A percentile compares a stretch with the other conserved stretches of the same genome.
Evolutionary conservation across 2,797 vertebrate species (phyloP).

Genomic region (Siniperca obscura): DNA sequence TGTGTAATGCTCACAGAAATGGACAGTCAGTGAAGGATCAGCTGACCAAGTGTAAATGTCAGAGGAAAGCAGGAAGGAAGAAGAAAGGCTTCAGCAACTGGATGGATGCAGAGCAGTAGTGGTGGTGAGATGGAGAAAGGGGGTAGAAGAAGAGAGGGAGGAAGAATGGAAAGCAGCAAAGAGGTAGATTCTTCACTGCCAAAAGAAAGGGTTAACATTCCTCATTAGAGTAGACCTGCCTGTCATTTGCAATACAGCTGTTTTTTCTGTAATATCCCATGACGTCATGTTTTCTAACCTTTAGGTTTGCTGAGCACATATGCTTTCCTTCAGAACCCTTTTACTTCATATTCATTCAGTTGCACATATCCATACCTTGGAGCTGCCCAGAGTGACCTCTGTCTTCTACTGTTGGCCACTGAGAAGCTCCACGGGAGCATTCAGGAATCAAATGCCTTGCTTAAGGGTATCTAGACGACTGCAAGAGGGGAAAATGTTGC

Average conservation of each 20-base stretch:
- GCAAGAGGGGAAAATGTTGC: conserved; percentile 5
- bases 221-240: conserved; percentile 20
- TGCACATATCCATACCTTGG: conserved; percentile 15
- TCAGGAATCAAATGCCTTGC: conserved; percentile 31
- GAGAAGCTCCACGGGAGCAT: conserved; percentile 10
- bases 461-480: neutral
- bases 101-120: conserved; percentile 13
- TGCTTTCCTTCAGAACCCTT: conserved; percentile 31
- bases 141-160: neutral
- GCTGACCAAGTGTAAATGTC: conserved; percentile 52
- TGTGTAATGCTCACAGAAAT: conserved; percentile 10
- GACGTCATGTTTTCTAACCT: conserved; percentile 50
- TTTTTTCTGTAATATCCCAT: conserved; percentile 9
- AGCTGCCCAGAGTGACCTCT: conserved; percentile 23
- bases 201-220: conserved; percentile 32
- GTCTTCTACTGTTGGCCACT: neutral
- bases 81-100: conserved; percentile 25
- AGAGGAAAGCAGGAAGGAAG: conserved; percentile 40
- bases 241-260: conserved; percentile 8
- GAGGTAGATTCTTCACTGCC: conserved; percentile 7
- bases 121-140: neutral
- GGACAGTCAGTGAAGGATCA: conserved; percentile 27
- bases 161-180: neutral
- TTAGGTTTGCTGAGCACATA: conserved; percentile 38
- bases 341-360: conserved; percentile 11